Conservation (phyloP, 2,797 vertebrate genomes). For the Hybognathus amarus region DNA sequence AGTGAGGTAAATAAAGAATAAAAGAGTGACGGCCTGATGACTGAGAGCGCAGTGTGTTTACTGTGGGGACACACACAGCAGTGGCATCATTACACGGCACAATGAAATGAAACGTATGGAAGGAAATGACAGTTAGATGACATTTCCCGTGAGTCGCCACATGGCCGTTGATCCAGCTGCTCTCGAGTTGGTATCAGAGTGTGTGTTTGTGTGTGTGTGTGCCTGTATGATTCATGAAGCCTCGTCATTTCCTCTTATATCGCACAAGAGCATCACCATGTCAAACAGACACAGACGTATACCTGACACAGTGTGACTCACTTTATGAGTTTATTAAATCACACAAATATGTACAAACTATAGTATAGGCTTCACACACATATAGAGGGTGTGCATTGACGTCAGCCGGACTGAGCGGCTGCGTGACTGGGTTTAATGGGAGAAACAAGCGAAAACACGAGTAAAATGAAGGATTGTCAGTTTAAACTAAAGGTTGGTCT, state of each 20-base stretch:
- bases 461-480: too few species aligned
- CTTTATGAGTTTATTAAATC: neutral
- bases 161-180: conserved; percentile 13
- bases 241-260: neutral
- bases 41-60: neutral
- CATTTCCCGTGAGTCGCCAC: conserved; percentile 34
- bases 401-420: too few species aligned
- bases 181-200: neutral
- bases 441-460: too few species aligned
- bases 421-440: too few species aligned
- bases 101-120: conserved; percentile 13
- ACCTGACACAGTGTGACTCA: neutral
- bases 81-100: conserved; percentile 1
- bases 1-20: neutral
- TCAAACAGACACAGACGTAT: neutral
- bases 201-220: neutral
- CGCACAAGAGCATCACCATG: neutral
- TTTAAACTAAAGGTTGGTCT: too few species aligned
- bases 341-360: neutral
- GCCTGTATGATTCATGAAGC: conserved; percentile 7
- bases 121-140: conserved; percentile 39
- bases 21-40: neutral
- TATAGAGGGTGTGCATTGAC: too few species aligned
- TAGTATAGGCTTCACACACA: neutral
- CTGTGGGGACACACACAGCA: neutral